Evolutionary conservation across 2,888 invertebrate species (phyloP).

Genomic region (Drosophila infuscata): DNA sequence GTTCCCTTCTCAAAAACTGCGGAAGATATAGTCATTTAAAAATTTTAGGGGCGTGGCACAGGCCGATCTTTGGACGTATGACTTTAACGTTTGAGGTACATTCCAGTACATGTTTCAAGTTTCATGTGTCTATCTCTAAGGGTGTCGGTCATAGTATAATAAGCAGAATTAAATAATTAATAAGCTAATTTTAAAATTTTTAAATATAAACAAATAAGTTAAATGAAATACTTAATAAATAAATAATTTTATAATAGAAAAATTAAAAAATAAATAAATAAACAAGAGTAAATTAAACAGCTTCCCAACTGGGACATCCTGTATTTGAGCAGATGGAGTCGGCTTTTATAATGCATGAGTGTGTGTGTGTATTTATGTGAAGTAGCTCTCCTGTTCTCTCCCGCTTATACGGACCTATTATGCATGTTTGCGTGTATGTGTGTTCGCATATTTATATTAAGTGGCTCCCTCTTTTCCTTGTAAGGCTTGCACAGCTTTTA

Average conservation of each 20-base stretch:
- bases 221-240: neutral
- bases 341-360: neutral
- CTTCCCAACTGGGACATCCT: neutral
- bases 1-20: too few relatives aligned
- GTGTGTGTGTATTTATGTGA: neutral
- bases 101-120: too few relatives aligned
- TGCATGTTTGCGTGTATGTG: neutral
- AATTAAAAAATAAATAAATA: neutral
- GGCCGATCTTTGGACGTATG: too few relatives aligned
- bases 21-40: too few relatives aligned
- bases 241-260: neutral
- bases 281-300: neutral
- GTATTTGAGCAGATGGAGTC: neutral
- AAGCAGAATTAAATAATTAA: neutral
- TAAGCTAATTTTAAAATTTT: neutral
- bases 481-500: slow-evolving; percentile 12
- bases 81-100: too few relatives aligned
- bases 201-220: neutral
- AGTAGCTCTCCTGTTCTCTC: neutral
- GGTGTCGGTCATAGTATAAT: too few relatives aligned
- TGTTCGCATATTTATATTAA: neutral
- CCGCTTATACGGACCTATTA: neutral
- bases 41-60: too few relatives aligned
- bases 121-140: too few relatives aligned
- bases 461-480: neutral